Evolutionary conservation across 2,113 vertebrate species (phyloP).

Genomic region (Cynoglossus semilaevis): DNA sequence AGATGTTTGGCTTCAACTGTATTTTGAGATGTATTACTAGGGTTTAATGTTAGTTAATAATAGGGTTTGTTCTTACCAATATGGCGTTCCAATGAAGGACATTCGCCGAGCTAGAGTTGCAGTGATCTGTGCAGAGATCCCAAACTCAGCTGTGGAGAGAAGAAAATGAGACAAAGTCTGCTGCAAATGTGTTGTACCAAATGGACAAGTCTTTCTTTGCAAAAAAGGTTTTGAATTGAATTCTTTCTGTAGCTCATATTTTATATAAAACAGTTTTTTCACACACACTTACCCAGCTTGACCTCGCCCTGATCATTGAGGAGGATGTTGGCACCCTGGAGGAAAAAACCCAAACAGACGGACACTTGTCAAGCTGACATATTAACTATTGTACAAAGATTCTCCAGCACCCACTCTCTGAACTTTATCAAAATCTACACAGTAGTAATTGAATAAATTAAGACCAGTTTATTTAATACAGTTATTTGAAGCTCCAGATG

Average conservation of each 20-base stretch:
- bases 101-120: slow-evolving; percentile 87
- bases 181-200: too few relatives aligned
- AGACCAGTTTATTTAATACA: too few relatives aligned
- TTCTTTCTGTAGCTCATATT: too few relatives aligned
- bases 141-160: slow-evolving; percentile 83
- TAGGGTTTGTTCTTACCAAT: slow-evolving; percentile 77
- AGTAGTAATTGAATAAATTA: too few relatives aligned
- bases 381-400: not conserved
- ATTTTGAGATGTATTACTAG: too few relatives aligned
- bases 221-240: too few relatives aligned
- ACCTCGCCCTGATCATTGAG: slow-evolving; percentile 87
- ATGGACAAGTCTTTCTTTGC: too few relatives aligned
- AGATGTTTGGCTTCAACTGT: too few relatives aligned
- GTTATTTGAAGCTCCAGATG: too few relatives aligned
- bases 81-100: slow-evolving; percentile 92
- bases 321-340: slow-evolving; percentile 90
- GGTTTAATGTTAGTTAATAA: too few relatives aligned
- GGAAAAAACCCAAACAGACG: not conserved
- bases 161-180: not conserved
- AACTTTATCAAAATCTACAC: slow-evolving; percentile 19
- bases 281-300: slow-evolving; percentile 80
- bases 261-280: not conserved
- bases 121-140: slow-evolving; percentile 90
- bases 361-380: slow-evolving; percentile 10
- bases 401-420: slow-evolving; percentile 11